phyloP scores from a whole-genome alignment of 2,113 vertebrate genomes.

The Etheostoma spectabile region DNA sequence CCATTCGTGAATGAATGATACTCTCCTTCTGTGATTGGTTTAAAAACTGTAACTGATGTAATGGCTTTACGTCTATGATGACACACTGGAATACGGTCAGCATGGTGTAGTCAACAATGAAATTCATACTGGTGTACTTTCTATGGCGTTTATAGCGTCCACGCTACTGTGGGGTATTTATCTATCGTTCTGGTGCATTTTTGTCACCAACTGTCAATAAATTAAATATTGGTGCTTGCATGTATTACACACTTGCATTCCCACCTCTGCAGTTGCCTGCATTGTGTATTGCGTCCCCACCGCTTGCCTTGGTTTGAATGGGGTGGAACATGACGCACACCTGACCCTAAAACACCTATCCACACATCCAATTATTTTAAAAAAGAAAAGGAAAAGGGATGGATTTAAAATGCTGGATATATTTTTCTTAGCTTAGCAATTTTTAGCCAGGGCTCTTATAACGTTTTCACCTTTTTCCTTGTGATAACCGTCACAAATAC shows the following conservation, averaged over 20 bases:
- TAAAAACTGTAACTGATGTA: not conserved
- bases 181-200: not conserved
- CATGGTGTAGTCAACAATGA: no score
- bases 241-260: not conserved
- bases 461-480: no score
- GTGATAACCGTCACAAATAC: no score
- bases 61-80: not conserved
- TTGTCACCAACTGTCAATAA: not conserved
- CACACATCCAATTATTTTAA: no score
- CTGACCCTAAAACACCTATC: not conserved
- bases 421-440: no score
- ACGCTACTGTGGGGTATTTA: not conserved
- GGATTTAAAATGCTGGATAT: not conserved
- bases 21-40: not conserved
- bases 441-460: no score
- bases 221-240: not conserved
- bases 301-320: not conserved
- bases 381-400: not conserved
- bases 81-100: not conserved
- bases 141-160: no score
- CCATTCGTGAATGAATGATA: slow-evolving; percentile 30
- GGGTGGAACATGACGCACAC: not conserved
- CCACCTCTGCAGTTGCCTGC: not conserved
- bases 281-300: not conserved
- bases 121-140: no score